Evolutionary conservation across 1,140 invertebrate genomes (phyloP).

Genomic region (Saccostrea cuccullata): DNA sequence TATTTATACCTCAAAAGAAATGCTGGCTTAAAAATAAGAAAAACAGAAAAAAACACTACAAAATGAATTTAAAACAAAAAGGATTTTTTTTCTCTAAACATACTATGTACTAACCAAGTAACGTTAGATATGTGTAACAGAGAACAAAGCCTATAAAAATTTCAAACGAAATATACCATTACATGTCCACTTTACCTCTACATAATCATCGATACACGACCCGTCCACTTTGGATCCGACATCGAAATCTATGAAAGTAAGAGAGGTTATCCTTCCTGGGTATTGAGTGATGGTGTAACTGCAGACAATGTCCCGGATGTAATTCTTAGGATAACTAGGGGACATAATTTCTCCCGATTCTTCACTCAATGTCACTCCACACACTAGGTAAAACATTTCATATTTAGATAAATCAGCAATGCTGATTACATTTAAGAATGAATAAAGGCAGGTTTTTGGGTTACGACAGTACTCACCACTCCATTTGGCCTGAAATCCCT

Average conservation of each 20-base stretch:
- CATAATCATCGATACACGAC: slow-evolving; percentile 35
- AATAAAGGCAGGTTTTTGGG: background rate
- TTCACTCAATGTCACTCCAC: slow-evolving; percentile 20
- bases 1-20: no score
- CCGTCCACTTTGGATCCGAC: slow-evolving; percentile 8
- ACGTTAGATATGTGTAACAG: no score
- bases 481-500: slow-evolving; percentile 36
- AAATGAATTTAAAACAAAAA: no score
- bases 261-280: background rate
- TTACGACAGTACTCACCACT: background rate
- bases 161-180: no score
- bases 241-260: slow-evolving; percentile 27
- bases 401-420: background rate
- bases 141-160: no score
- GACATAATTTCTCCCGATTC: slow-evolving; percentile 17
- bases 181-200: slow-evolving; percentile 29
- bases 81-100: no score
- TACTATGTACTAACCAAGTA: no score
- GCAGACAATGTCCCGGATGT: slow-evolving; percentile 17
- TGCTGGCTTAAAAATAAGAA: no score
- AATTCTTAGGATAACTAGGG: slow-evolving; percentile 33
- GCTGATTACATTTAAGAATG: background rate
- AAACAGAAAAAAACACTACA: no score
- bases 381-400: slow-evolving; percentile 7
- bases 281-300: background rate